A percentile compares a stretch with the other conserved stretches of the same genome.
These are phyloP conservation scores for Tortrix viridana DNA, from an alignment of 2,888 invertebrate genomes.

Conservation along the genomic window DNA sequence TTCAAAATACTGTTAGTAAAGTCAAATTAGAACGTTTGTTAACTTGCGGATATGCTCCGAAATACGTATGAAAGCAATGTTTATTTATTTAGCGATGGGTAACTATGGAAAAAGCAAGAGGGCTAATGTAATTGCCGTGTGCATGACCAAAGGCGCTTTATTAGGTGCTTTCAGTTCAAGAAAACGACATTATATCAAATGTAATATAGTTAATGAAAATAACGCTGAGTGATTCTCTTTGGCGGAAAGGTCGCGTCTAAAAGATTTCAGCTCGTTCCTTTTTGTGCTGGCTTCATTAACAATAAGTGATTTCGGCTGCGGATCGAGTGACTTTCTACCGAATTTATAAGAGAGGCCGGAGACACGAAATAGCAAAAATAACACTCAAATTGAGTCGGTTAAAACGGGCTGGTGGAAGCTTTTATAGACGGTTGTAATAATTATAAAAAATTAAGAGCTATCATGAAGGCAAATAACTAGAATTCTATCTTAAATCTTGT, in stretches of 20 bases:
- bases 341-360: conserved; percentile 6
- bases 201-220: conserved; percentile 18
- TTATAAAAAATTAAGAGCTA: too few species aligned
- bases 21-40: too few species aligned
- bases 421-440: too few species aligned
- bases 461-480: too few species aligned
- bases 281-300: conserved; percentile 18
- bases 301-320: conserved; percentile 14
- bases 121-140: background rate
- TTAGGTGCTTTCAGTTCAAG: conserved; percentile 1
- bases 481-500: too few species aligned
- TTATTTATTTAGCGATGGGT: too few species aligned
- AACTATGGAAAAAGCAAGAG: background rate
- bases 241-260: conserved; percentile 17
- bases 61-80: too few species aligned
- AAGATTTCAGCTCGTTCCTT: conserved; percentile 20
- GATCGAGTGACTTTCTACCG: conserved; percentile 12
- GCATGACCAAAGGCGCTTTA: background rate
- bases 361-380: conserved; percentile 13
- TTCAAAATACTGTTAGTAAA: too few species aligned
- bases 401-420: too few species aligned
- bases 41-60: too few species aligned
- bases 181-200: conserved; percentile 12
- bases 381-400: background rate
- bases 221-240: conserved; percentile 12